Evolutionary conservation across 2,888 invertebrate species (phyloP).

Genomic region (Choreutis nemorana): DNA sequence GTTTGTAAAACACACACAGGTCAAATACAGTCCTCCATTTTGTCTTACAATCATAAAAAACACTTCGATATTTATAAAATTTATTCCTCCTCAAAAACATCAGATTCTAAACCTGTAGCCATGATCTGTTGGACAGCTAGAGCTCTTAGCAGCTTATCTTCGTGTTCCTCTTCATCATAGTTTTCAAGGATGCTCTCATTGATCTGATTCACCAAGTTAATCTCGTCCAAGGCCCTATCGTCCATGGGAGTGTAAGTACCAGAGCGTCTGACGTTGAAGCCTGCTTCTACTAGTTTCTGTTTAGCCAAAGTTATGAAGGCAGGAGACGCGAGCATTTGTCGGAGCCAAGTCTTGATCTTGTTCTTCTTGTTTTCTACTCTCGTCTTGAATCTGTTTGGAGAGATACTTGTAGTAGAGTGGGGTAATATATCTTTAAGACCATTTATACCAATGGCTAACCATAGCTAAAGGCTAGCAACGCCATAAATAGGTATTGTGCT

Average conservation of each 20-base stretch:
- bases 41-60: conserved; percentile 1
- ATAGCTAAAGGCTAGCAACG: too few species aligned
- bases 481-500: too few species aligned
- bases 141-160: conserved; percentile 34
- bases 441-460: too few species aligned
- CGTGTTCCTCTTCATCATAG: conserved; percentile 28
- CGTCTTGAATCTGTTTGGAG: conserved; percentile 53
- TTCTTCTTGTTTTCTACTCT: conserved; percentile 50
- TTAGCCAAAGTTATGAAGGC: conserved; percentile 44
- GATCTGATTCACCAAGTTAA: conserved; percentile 43
- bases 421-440: too few species aligned
- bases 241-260: conserved; percentile 21
- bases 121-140: conserved; percentile 42
- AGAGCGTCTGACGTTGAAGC: conserved; percentile 25
- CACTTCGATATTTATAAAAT: background rate
- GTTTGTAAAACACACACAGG: too few species aligned
- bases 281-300: conserved; percentile 37
- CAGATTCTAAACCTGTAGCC: conserved; percentile 4
- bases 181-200: conserved; percentile 38
- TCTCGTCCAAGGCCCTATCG: conserved; percentile 39
- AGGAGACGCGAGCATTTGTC: conserved; percentile 42
- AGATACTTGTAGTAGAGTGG: too few species aligned
- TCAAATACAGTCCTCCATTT: too few species aligned
- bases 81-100: background rate
- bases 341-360: conserved; percentile 49